Conservation (phyloP, 1,140 invertebrate species). For the Centruroides sculpturatus region DNA sequence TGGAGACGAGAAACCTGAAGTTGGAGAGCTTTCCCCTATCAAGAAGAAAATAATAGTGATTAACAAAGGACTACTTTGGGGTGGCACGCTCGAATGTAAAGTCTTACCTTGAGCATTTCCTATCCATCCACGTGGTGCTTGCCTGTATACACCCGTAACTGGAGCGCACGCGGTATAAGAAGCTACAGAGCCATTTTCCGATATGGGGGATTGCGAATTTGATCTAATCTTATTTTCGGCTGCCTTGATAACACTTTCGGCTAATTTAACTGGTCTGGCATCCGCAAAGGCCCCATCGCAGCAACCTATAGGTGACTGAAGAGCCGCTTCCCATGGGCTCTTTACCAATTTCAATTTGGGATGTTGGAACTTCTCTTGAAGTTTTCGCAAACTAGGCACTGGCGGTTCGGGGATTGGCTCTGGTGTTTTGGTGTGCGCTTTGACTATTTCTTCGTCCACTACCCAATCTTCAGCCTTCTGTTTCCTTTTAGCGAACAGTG, state of each 20-base stretch:
- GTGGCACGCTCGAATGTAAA: no score
- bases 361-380: background rate
- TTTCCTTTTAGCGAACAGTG: slow-evolving; percentile 70
- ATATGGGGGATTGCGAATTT: slow-evolving; percentile 13
- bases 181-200: no score
- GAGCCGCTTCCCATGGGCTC: slow-evolving; percentile 56
- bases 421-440: background rate
- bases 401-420: background rate
- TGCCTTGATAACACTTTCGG: slow-evolving; percentile 10
- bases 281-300: slow-evolving; percentile 46
- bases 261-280: slow-evolving; percentile 3
- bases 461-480: slow-evolving; percentile 75
- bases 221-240: slow-evolving; percentile 5
- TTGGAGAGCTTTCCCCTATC: no score
- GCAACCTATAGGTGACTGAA: slow-evolving; percentile 43
- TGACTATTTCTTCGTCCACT: slow-evolving; percentile 50
- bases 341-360: slow-evolving; percentile 39
- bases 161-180: no score
- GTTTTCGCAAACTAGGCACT: background rate
- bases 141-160: no score
- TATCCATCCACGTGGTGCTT: no score
- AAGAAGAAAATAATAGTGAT: no score
- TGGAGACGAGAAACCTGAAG: no score
- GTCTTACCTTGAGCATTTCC: no score
- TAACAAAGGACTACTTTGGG: no score